phyloP scores from a whole-genome alignment of 2,113 vertebrate species.

The Fregata magnificens region DNA sequence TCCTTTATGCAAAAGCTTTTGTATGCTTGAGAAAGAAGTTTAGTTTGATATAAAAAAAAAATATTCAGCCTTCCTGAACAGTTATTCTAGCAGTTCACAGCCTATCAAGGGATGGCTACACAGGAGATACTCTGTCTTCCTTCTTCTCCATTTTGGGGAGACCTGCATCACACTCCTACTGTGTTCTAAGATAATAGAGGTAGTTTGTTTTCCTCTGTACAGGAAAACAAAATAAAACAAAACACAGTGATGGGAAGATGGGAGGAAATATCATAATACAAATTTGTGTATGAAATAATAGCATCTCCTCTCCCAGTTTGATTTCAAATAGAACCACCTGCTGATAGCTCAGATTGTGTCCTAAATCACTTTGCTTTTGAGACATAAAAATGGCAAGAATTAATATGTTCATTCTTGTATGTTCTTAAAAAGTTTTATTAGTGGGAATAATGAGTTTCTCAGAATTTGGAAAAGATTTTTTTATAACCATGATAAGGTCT shows the following conservation, averaged over 20 bases:
- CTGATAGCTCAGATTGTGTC: not conserved
- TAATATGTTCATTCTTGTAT: not conserved
- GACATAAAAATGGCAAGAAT: not conserved
- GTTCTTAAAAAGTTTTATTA: not conserved
- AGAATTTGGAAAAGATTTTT: not conserved
- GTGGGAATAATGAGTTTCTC: not conserved
- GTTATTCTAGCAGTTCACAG: not conserved
- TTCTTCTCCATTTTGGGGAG: not conserved
- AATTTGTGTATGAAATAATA: not conserved
- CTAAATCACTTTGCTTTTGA: not conserved
- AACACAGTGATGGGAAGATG: not conserved
- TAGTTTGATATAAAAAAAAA: not conserved
- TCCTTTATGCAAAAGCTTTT: not conserved
- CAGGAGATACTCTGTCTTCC: not conserved
- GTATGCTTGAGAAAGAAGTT: not conserved
- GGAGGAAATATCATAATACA: not conserved
- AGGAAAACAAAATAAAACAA: not conserved
- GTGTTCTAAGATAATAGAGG: not conserved
- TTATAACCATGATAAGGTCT: fast-evolving
- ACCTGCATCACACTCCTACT: not conserved
- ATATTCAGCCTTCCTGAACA: not conserved
- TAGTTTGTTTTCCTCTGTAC: not conserved
- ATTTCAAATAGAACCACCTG: not conserved
- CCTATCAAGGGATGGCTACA: not conserved
- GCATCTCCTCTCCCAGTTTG: not conserved